These are phyloP conservation scores for Aleiodes sp. DNA, from an alignment of 1,140 invertebrate genomes.

Conservation along the genomic window DNA sequence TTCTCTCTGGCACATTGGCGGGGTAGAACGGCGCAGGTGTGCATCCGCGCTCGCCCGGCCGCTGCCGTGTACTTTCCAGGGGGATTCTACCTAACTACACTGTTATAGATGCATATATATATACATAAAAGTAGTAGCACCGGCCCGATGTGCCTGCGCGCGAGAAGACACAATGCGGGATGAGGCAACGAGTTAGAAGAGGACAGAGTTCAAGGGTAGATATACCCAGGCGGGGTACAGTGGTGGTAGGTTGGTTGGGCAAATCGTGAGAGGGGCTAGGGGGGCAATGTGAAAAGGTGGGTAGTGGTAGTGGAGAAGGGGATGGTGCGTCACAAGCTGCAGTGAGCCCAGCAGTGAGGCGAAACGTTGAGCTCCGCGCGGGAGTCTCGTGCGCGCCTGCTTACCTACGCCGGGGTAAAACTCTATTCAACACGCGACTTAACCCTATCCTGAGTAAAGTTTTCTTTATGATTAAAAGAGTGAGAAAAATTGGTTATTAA, in stretches of 20 bases:
- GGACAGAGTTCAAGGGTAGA: slow-evolving; percentile 35
- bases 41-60: slow-evolving; percentile 43
- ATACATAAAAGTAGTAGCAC: not conserved
- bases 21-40: slow-evolving; percentile 49
- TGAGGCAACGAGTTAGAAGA: slow-evolving; percentile 32
- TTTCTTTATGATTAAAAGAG: no score
- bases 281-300: slow-evolving; percentile 23
- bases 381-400: slow-evolving; percentile 58
- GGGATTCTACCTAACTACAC: no score
- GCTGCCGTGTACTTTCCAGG: slow-evolving; percentile 35
- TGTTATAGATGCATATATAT: not conserved
- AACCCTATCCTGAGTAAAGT: slow-evolving; percentile 28
- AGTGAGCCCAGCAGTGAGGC: slow-evolving; percentile 64
- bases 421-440: slow-evolving; percentile 40
- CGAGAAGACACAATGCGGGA: slow-evolving; percentile 15
- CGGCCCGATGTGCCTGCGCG: not conserved
- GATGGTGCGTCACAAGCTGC: slow-evolving; percentile 63
- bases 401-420: slow-evolving; percentile 35
- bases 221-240: not conserved
- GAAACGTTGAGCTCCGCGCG: slow-evolving; percentile 62
- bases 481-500: no score
- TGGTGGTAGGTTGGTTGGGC: slow-evolving; percentile 1
- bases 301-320: slow-evolving; percentile 42
- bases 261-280: slow-evolving; percentile 9
- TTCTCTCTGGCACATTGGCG: not conserved